These are phyloP conservation scores for Crenuchus spilurus DNA, from an alignment of 2,797 vertebrate genomes.

Conservation along the genomic window DNA sequence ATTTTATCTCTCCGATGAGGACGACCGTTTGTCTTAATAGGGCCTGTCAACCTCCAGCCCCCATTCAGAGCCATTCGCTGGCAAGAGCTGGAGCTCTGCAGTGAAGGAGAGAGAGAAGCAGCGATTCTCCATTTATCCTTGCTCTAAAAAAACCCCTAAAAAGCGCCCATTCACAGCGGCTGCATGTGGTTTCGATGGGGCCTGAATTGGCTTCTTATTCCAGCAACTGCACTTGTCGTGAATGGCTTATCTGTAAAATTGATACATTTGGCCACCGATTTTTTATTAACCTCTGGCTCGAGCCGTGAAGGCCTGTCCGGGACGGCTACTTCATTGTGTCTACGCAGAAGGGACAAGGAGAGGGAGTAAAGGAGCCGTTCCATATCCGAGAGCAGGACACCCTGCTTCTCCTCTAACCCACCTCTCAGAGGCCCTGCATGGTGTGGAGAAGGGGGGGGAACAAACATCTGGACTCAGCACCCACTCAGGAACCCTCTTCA, in stretches of 20 bases:
- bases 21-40: constrained; percentile 99
- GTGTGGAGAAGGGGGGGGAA: constrained; percentile 2
- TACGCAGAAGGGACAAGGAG: background rate
- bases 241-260: constrained; percentile 98
- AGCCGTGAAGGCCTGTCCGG: constrained; percentile 64
- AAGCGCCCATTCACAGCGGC: constrained; percentile 93
- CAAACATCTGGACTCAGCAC: constrained; percentile 66
- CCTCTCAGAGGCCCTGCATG: constrained; percentile 9
- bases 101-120: constrained; percentile 87
- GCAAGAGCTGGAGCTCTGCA: constrained; percentile 80
- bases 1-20: constrained; percentile 99
- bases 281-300: constrained; percentile 98
- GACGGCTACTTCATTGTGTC: constrained; percentile 53
- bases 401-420: background rate
- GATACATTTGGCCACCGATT: constrained; percentile 93
- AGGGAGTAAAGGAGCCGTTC: constrained; percentile 14
- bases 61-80: constrained; percentile 97
- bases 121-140: constrained; percentile 94
- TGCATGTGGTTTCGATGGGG: constrained; percentile 88
- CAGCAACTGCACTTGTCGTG: constrained; percentile 93
- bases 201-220: constrained; percentile 98
- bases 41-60: constrained; percentile 96
- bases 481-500: constrained; percentile 53
- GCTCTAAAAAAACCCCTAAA: constrained; percentile 80
- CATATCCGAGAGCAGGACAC: constrained; percentile 40